phyloP scores from a whole-genome alignment of 2,113 vertebrate genomes.

The Sardina pilchardus region DNA sequence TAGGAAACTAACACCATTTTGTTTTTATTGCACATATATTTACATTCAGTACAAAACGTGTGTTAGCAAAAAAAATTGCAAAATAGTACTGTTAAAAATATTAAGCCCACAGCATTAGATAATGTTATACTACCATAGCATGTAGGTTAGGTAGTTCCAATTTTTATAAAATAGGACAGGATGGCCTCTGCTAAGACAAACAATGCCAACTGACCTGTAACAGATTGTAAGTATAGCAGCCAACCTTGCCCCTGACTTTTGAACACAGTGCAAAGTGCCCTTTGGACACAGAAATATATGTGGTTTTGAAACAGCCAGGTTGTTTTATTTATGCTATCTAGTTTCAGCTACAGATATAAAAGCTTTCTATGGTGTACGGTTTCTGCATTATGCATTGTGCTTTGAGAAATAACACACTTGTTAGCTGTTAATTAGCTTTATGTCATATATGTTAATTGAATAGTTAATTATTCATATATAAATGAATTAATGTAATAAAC shows the following conservation, averaged over 20 bases:
- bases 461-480: too few species aligned
- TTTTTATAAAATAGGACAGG: background rate
- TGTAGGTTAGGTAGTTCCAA: background rate
- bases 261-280: background rate
- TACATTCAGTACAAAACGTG: background rate
- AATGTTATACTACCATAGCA: background rate
- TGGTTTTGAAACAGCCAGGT: background rate
- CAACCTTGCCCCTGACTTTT: background rate
- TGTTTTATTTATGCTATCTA: background rate
- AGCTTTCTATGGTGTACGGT: background rate
- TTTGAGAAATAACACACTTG: background rate
- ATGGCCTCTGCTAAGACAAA: background rate
- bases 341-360: too few species aligned
- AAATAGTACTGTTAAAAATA: background rate
- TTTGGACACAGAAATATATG: background rate
- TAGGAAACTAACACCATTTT: too few species aligned
- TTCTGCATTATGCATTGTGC: background rate
- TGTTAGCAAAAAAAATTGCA: too few species aligned
- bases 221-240: background rate
- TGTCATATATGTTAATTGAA: too few species aligned
- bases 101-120: background rate
- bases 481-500: too few species aligned
- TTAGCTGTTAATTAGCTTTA: too few species aligned
- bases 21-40: background rate
- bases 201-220: background rate